These are phyloP conservation scores for Heteromyza rotundicornis DNA, from an alignment of 2,888 invertebrate species.

Conservation along the genomic window DNA sequence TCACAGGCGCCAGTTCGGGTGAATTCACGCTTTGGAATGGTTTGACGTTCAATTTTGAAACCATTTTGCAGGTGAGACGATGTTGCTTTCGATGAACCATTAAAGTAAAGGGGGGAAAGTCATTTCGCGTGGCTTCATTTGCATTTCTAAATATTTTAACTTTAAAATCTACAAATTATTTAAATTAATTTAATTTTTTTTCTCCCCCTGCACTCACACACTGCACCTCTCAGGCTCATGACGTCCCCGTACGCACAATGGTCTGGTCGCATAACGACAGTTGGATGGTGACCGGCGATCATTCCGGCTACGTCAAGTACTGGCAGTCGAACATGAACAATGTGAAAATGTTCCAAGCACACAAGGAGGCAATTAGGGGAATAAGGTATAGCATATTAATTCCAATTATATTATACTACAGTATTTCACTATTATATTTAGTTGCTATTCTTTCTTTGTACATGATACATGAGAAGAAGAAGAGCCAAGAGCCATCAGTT, in stretches of 20 bases:
- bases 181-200: background rate
- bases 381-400: slow-evolving; percentile 78
- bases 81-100: too few relatives aligned
- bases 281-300: slow-evolving; percentile 99
- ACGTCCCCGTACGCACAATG: slow-evolving; percentile 98
- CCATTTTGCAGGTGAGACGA: slow-evolving; percentile 92
- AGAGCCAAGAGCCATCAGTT: too few relatives aligned
- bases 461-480: slow-evolving; percentile 11
- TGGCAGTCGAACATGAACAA: slow-evolving; percentile 99
- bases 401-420: slow-evolving; percentile 37
- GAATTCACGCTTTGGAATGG: slow-evolving; percentile 99
- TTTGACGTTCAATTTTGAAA: slow-evolving; percentile 99
- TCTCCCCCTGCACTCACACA: too few relatives aligned
- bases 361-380: slow-evolving; percentile 99
- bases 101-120: too few relatives aligned
- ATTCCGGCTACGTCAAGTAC: slow-evolving; percentile 98
- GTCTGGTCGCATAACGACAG: slow-evolving; percentile 99
- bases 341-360: slow-evolving; percentile 99
- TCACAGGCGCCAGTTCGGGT: slow-evolving; percentile 98
- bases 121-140: too few relatives aligned
- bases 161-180: background rate
- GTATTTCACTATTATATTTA: slow-evolving; percentile 21
- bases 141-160: too few relatives aligned
- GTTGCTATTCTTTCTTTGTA: slow-evolving; percentile 18
- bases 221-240: too few relatives aligned